Evolutionary conservation across 2,797 vertebrate genomes (phyloP), one percentile per base, ranked within the genome.

Genomic region (Etheostoma perlongum): DNA sequence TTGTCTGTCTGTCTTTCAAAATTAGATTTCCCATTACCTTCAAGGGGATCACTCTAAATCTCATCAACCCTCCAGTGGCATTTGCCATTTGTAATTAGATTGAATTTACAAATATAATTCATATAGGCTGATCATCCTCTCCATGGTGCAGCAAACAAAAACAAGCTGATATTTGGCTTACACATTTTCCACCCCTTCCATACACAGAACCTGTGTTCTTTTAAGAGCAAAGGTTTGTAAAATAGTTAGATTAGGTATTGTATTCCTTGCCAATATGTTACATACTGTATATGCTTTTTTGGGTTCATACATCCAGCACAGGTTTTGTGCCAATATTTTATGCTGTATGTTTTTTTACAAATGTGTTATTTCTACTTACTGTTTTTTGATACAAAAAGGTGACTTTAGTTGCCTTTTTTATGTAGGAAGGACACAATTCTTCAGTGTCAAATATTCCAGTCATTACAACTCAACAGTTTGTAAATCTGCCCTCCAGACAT

Each of bases 1-100:
- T 47, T 12, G n/a, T 46, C 14, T 54, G 10, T 63, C 53, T 30
- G 30, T 30, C 30, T 64, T 48, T 42, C 47, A 3, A 40, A 65
- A 71, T 66, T 9, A 36, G 8, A 72, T 58, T 64, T 65, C 48
- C 30, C 48, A 30, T 46, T 11, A 27, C 2, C 23, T 12, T 69
- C 14, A 46, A 15, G 30, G 16, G 23, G 23, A 67, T 40, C 63
- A 1, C 19, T 55, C 42, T 58, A 15, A 73, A 74, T 79, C 61
- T 51, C 47, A 74, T 9, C n/a, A 27, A 8, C 9, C n/a, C 61
- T 30, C 13, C 14, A 1, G 15, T 7, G 23, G 59, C 55, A 67
- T 69, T 73, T 59, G 13, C 0, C 44, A 72, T 19, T 18, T 40
- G 36, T 40, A 59, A 65, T 76, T 4, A 9, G 1, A 46, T 66